Evolutionary conservation across 2,797 vertebrate genomes (phyloP).

Genomic region (Hipposideros larvatus): DNA sequence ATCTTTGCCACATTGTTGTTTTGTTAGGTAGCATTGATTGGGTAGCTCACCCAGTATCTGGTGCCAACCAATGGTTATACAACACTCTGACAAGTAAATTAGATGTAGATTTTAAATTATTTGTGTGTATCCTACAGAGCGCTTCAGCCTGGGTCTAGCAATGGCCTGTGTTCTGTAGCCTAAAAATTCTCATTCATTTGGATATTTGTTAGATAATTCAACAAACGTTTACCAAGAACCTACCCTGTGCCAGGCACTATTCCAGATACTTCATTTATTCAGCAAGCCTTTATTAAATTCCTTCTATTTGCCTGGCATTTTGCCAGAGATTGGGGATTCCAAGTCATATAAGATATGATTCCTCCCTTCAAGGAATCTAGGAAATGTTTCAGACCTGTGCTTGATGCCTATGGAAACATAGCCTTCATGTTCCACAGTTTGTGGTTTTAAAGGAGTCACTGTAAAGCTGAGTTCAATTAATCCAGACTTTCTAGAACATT

Average conservation of each 20-base stretch:
- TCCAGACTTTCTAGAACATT: constrained; percentile 51
- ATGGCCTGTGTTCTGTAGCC: neutral
- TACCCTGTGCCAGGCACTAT: neutral
- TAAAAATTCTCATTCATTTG: constrained; percentile 50
- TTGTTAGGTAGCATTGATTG: constrained; percentile 70
- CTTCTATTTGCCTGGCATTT: constrained; percentile 7
- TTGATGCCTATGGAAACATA: neutral
- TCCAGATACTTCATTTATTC: constrained; percentile 34
- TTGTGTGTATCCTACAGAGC: constrained; percentile 23
- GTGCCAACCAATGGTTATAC: constrained; percentile 33
- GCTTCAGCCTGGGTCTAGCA: neutral
- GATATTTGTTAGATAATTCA: constrained; percentile 58
- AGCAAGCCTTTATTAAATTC: neutral
- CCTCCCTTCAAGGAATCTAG: neutral
- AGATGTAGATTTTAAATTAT: constrained; percentile 69
- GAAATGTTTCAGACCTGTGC: constrained; percentile 1
- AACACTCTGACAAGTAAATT: constrained; percentile 56
- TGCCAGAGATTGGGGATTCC: neutral
- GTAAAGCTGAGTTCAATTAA: constrained; percentile 44
- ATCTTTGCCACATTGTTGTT: constrained; percentile 60
- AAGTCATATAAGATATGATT: neutral
- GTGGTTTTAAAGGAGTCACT: constrained; percentile 10
- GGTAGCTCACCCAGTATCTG: neutral
- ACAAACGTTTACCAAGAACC: constrained; percentile 48
- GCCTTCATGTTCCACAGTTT: neutral